Conservation (phyloP, 2,888 invertebrate species). For the Drosophila maculinotata region DNA sequence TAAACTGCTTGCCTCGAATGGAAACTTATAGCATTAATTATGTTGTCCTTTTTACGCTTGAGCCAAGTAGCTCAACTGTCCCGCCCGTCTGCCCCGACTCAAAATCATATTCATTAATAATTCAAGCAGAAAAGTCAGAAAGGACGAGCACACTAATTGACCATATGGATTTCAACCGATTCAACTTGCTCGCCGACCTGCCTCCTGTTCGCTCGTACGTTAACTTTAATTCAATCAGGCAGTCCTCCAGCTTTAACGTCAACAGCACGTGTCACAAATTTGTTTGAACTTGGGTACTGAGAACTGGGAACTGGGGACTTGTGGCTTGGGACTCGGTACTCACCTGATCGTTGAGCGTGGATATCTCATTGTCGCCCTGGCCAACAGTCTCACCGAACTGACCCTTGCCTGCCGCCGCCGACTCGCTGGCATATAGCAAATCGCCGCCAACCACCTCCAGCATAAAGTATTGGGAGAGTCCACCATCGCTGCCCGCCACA, state of each 20-base stretch:
- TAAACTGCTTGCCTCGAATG: conserved; percentile 46
- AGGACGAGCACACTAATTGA: conserved; percentile 75
- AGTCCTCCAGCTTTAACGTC: conserved; percentile 14
- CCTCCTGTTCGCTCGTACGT: conserved; percentile 26
- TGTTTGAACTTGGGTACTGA: conserved; percentile 17
- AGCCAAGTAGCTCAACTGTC: conserved; percentile 36
- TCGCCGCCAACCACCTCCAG: conserved; percentile 90
- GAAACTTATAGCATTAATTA: conserved; percentile 71
- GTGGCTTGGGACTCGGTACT: conserved; percentile 53
- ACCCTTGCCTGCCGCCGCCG: conserved; percentile 53
- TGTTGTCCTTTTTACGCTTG: conserved; percentile 76
- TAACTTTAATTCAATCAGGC: conserved; percentile 62
- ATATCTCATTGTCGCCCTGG: conserved; percentile 87
- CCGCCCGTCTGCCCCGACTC: conserved; percentile 21
- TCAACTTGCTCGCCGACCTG: conserved; percentile 21
- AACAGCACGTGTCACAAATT: conserved; percentile 20
- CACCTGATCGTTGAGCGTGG: conserved; percentile 89
- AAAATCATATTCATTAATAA: conserved; percentile 72
- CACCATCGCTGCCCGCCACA: conserved; percentile 92
- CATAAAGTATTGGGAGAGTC: conserved; percentile 92
- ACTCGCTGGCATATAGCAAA: conserved; percentile 86
- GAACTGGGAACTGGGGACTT: too few relatives aligned
- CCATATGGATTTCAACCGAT: conserved; percentile 72
- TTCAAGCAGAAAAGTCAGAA: conserved; percentile 76
- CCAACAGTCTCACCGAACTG: conserved; percentile 82